These are phyloP conservation scores for Anser brachyrhynchus DNA, from an alignment of 2,113 vertebrate species.

Conservation along the genomic window DNA sequence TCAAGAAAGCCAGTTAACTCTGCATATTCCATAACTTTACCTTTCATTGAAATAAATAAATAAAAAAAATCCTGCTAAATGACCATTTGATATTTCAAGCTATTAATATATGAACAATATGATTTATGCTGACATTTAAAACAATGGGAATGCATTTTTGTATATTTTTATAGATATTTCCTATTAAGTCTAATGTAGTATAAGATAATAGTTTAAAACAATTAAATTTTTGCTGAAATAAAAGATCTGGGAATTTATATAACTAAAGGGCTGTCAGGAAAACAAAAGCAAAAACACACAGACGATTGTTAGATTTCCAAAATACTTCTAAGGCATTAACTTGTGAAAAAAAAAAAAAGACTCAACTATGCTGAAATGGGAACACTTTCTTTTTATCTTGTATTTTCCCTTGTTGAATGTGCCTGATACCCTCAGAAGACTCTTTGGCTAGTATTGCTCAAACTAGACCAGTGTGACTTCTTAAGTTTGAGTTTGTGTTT, in stretches of 20 bases:
- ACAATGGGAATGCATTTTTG: background rate
- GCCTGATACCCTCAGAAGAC: background rate
- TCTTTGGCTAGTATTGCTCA: background rate
- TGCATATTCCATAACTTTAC: background rate
- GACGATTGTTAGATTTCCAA: background rate
- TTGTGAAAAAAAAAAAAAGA: background rate
- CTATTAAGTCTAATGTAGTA: background rate
- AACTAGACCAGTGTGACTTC: background rate
- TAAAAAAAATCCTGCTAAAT: background rate
- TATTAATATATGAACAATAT: background rate
- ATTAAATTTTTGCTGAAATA: background rate
- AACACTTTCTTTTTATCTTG: background rate
- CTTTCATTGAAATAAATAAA: background rate
- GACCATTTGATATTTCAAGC: background rate
- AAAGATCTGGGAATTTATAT: background rate
- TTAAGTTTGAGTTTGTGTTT: background rate
- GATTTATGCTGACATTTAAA: background rate
- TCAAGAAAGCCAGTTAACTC: background rate
- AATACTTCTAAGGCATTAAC: background rate
- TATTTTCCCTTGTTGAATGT: background rate
- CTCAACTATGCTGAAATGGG: background rate
- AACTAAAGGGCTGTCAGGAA: background rate
- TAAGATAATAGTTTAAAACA: background rate
- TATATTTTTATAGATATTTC: background rate
- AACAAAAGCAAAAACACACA: background rate